Evolutionary conservation across 64 coral and sea anemone genomes (phyloP), one percentile per base, ranked within the genome.

Genomic region (Stichodactyla helianthus): DNA sequence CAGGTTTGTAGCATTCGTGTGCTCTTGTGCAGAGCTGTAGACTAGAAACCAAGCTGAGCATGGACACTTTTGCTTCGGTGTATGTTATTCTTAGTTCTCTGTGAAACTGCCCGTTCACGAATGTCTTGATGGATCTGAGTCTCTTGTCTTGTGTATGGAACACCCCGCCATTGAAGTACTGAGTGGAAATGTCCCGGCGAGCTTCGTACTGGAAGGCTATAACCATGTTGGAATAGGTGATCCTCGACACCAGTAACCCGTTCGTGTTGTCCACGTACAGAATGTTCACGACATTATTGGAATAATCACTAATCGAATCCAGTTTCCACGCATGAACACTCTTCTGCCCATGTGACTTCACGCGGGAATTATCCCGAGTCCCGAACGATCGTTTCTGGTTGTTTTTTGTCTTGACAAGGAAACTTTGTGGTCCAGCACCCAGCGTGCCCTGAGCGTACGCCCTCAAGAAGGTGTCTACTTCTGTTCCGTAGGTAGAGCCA

Each of bases 301-400:
- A 81, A 81, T 81, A 81, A 54, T 81, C 78, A 11, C 78, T 81
- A 22, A 81, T 81, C 6, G 78, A 81, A 54, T 81, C 78, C 50
- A 81, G 78, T 81, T 81, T 81, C 78, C 78, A 81, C 50, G 78
- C 78, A 22, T 81, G 78, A 11, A 81, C 52, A 81, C 78, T 81
- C 10, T 51, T 19, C 35, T 52, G 50, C 3, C 78, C 50, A 81
- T 81, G 51, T 2, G 78, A 19, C 35, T 52, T 52, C 16, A 81
- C 25, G 50, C 78, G 78, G 5, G 78, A 81, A 81, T 81, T 51
- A 54, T 16, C 78, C 50, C 52, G 78, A n/a, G 78, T 52, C 6
- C 78, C 78, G n/a, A 81, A 81, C 19, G 78, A 20, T 54, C 35
- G 15, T 81, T 81, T 81, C 18, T 81, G 78, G 78, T 81, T 81